Evolutionary conservation across 2,888 invertebrate genomes (phyloP), one percentile per base, ranked within the genome.

Genomic region (Eumerus sabulonum): DNA sequence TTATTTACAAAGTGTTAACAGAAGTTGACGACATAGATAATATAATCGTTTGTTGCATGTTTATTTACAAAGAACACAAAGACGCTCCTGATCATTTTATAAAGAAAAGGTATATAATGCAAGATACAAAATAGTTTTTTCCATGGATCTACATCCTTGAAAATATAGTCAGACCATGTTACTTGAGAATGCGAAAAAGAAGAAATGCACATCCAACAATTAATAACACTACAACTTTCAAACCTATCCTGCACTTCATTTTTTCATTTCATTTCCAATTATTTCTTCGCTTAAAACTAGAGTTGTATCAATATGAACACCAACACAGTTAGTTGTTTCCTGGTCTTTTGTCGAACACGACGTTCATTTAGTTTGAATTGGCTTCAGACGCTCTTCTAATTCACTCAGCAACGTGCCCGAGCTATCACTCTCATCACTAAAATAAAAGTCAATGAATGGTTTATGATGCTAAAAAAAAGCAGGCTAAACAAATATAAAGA

Each of bases 181-280:
- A n/a, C n/a, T n/a, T n/a, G n/a, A n/a, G n/a, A n/a, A n/a, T n/a
- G n/a, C n/a, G n/a, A n/a, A n/a, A n/a, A n/a, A n/a, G n/a, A n/a
- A n/a, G n/a, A n/a, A n/a, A n/a, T n/a, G n/a, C n/a, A n/a, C n/a
- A n/a, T n/a, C n/a, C n/a, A n/a, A n/a, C n/a, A n/a, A n/a, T n/a
- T n/a, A 47, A 35, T 38, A 12, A 18, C 53, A 54, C 35, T 17
- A 36, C 27, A 47, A 72, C 12, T 16, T 14, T 51, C 18, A 71
- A 35, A 82, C 84, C 85, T 86, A 89, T 88, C 88, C 88, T 73
- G 88, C 88, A 84, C 87, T 88, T n/a, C n/a, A n/a, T n/a, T n/a
- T n/a, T n/a, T n/a, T n/a, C n/a, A n/a, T n/a, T n/a, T n/a, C n/a
- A 85, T 86, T 88, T 74, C 88, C 88, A 79, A 85, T 85, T 84